These are phyloP conservation scores for Corythaixoides concolor DNA, from an alignment of 2,113 vertebrate genomes.

Conservation along the genomic window DNA sequence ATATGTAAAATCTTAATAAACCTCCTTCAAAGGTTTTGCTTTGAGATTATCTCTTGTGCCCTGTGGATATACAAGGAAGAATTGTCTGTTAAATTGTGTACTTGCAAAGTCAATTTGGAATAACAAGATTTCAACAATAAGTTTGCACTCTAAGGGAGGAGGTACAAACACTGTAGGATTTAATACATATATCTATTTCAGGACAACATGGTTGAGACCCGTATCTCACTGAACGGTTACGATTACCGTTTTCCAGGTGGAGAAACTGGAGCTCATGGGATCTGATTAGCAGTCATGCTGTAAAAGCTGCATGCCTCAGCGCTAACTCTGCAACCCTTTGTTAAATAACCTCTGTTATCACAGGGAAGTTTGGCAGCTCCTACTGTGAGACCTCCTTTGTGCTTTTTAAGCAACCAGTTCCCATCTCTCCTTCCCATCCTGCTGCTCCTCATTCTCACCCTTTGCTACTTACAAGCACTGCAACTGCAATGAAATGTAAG, in stretches of 20 bases:
- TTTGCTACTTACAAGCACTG: not conserved
- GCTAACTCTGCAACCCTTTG: not conserved
- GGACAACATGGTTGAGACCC: not conserved
- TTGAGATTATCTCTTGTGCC: slow-evolving; percentile 27
- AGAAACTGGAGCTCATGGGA: not conserved
- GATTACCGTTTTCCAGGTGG: not conserved
- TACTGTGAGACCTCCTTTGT: not conserved
- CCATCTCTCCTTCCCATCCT: not conserved
- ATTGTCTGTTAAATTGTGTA: not conserved
- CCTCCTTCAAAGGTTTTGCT: slow-evolving; percentile 14
- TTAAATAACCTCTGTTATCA: not conserved
- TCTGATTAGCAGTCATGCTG: not conserved
- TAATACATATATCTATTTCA: not conserved
- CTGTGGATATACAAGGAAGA: not conserved
- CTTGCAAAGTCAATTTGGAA: slow-evolving; percentile 34
- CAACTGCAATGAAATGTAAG: not conserved
- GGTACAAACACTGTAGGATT: not conserved
- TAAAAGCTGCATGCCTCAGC: not conserved
- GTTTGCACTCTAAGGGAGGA: not conserved
- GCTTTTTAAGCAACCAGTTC: not conserved
- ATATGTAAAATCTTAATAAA: slow-evolving; percentile 30
- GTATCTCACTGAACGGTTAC: not conserved
- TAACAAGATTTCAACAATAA: slow-evolving; percentile 31
- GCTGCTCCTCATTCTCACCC: not conserved
- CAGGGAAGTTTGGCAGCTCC: not conserved